phyloP scores from a whole-genome alignment of 1,140 invertebrate species.

The Paralvinella palmiformis region DNA sequence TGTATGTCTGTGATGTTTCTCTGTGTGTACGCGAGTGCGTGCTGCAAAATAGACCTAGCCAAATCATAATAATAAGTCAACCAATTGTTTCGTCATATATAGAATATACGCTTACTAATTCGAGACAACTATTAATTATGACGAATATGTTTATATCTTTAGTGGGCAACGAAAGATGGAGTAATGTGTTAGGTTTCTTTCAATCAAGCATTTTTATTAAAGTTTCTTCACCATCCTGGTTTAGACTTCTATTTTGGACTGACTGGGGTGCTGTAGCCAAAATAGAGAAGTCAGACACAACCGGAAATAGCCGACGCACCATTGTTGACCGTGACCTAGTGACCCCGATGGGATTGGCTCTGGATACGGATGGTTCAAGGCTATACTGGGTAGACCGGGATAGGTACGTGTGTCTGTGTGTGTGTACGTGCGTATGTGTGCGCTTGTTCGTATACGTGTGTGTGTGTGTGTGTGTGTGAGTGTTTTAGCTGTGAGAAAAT shows the following conservation, averaged over 20 bases:
- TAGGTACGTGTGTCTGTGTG: not conserved
- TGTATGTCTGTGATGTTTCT: no score
- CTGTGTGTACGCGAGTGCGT: no score
- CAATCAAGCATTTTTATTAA: no score
- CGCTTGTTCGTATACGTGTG: not conserved
- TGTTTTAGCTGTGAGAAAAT: not conserved
- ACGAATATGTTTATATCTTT: no score
- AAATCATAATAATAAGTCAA: no score
- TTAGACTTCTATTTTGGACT: not conserved
- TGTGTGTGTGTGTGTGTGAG: not conserved
- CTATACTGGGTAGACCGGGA: not conserved
- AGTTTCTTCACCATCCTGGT: not conserved
- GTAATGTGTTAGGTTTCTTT: no score
- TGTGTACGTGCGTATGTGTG: not conserved
- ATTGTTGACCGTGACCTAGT: not conserved
- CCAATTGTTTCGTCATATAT: no score
- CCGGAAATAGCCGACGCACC: not conserved
- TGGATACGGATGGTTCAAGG: not conserved
- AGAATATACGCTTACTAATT: no score
- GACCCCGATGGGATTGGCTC: not conserved
- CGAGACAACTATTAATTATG: no score
- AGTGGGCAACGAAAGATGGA: no score
- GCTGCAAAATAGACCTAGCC: no score
- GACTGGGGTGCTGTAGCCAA: not conserved
- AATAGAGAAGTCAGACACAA: not conserved